These are phyloP conservation scores for Sisor rabdophorus DNA, from an alignment of 2,113 vertebrate genomes.

Conservation along the genomic window DNA sequence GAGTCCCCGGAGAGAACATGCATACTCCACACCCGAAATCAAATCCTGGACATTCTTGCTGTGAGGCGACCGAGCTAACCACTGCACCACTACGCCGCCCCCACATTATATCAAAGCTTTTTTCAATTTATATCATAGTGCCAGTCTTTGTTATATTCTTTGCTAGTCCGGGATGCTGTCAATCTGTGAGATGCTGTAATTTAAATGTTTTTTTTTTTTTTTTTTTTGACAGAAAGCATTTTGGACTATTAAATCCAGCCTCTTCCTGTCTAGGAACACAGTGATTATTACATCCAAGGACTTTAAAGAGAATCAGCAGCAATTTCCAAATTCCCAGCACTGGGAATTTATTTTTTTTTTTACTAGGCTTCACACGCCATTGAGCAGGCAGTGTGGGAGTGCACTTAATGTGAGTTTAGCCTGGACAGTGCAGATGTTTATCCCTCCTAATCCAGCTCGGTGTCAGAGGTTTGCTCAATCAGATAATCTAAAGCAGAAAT, in stretches of 20 bases:
- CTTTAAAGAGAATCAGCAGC: neutral
- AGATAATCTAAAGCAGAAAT: constrained; percentile 41
- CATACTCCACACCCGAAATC: too few species aligned
- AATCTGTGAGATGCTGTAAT: neutral
- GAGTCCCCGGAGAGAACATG: too few species aligned
- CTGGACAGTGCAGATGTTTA: constrained; percentile 34
- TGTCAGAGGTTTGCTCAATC: constrained; percentile 27
- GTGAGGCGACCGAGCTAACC: too few species aligned
- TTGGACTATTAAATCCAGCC: constrained; percentile 16
- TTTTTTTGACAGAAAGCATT: constrained; percentile 2
- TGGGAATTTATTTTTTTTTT: too few species aligned
- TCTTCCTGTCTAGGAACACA: neutral
- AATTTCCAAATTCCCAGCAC: constrained; percentile 27
- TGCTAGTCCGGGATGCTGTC: too few species aligned
- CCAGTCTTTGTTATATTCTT: too few species aligned
- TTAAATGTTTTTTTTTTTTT: too few species aligned
- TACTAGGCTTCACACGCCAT: constrained; percentile 26
- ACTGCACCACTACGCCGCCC: too few species aligned
- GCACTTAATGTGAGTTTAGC: constrained; percentile 30
- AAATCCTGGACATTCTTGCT: too few species aligned
- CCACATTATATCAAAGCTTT: too few species aligned
- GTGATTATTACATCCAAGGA: neutral
- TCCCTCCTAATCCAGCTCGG: constrained; percentile 14
- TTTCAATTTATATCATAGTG: too few species aligned
- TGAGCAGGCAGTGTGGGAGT: constrained; percentile 19